Base-by-base conservation (phyloP, 2,888 invertebrate genomes). In the Ephialtes manifestator region DNA sequence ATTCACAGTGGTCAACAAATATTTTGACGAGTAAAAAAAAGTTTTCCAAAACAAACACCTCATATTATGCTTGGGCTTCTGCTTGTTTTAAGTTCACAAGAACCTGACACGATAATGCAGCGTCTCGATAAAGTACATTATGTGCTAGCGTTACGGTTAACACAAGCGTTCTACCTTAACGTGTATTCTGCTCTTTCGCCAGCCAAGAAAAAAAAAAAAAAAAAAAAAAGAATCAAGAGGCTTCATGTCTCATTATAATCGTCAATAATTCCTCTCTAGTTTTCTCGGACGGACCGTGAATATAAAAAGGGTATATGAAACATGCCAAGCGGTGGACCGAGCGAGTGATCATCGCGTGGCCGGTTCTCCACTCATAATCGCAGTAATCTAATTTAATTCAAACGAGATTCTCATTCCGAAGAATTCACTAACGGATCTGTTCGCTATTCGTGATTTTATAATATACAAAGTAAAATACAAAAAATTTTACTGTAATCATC, bases 91-190 rank as follows among this genome's bases (percentile, higher is more conserved):
- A 68, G 60, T 86, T 63, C 63, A 68, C 68, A 67, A 72, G 55
- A 31, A 43, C n/a, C 58, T 63, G 68, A 82, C 80, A 67, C 78
- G 72, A 70, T 70, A 67, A 83, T 68, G 7, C 75, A 86, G 72
- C 65, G 71, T 58, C 60, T 58, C 60, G 58, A 53, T 68, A 46
- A 58, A 20, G 28, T 7, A n/a, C n/a, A 60, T 35, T 51, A 77
- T 28, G 55, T 68, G 71, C 58, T 78, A 15, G 71, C 65, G 31
- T 77, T 81, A 84, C 81, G 68, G 78, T 85, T 84, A 81, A 28
- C 43, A 39, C 60, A 11, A 75, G 46, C 83, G 82, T 80, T 80
- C 74, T 75, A 82, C 77, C 82, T 68, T 68, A 71, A 76, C 8
- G n/a, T 43, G 48, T 48, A 35, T 68, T 60, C 20, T 53, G 53